Percentiles rank a stretch among this genome's conserved stretches.
Conservation (phyloP, 2,113 vertebrate genomes). For the Phylloscopus whistleri region DNA sequence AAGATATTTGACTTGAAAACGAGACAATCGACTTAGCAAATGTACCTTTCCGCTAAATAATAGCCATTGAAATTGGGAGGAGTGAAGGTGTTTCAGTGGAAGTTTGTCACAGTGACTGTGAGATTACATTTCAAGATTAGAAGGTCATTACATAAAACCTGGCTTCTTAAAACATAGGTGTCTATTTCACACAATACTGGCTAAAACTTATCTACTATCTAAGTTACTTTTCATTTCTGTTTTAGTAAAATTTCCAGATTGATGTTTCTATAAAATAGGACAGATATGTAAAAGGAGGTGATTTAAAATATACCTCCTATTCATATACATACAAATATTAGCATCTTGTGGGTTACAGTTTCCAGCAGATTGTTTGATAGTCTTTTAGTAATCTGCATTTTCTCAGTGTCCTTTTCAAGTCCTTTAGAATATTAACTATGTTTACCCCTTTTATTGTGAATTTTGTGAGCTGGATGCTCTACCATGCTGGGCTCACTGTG, state of each 20-base stretch:
- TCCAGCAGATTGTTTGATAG: not conserved
- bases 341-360: not conserved
- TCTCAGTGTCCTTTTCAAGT: not conserved
- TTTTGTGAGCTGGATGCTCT: not conserved
- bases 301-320: not conserved
- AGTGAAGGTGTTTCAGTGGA: not conserved
- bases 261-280: not conserved
- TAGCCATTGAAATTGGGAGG: not conserved
- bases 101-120: slow-evolving; percentile 7
- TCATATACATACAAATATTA: not conserved
- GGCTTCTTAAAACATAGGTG: not conserved
- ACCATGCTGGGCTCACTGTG: not conserved
- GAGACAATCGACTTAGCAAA: not conserved
- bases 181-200: not conserved
- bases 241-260: not conserved
- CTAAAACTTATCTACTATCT: not conserved
- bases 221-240: not conserved
- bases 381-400: not conserved
- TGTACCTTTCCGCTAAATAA: not conserved
- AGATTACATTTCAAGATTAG: not conserved
- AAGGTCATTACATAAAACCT: not conserved
- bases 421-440: not conserved
- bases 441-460: not conserved
- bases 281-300: not conserved
- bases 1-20: not conserved